These are phyloP conservation scores for Lacerta agilis DNA, from an alignment of 2,797 vertebrate genomes.

Conservation along the genomic window DNA sequence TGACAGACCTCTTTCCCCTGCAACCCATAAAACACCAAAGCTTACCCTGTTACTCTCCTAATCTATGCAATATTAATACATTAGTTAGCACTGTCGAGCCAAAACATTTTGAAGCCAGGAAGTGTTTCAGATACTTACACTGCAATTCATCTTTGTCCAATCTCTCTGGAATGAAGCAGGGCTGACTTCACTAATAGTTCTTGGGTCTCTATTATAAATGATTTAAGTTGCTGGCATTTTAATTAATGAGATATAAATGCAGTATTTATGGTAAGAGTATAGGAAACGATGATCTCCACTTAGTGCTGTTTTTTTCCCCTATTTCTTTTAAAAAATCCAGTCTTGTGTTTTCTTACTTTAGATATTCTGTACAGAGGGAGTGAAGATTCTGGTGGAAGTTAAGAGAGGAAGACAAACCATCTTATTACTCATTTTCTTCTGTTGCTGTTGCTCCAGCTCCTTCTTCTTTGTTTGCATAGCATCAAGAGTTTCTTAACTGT, in stretches of 20 bases:
- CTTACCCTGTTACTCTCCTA: constrained; percentile 10
- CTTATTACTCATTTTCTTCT: background rate
- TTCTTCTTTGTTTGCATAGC: too few relatives aligned
- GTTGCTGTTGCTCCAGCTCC: background rate
- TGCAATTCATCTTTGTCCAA: constrained; percentile 51
- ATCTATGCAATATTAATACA: constrained; percentile 26
- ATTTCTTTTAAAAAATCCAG: background rate
- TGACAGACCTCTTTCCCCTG: too few relatives aligned
- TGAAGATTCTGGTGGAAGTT: background rate
- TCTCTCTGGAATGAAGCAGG: constrained; percentile 51
- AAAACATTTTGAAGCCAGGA: constrained; percentile 55
- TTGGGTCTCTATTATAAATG: constrained; percentile 65
- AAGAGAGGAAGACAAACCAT: background rate
- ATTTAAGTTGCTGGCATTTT: constrained; percentile 65
- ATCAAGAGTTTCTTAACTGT: background rate
- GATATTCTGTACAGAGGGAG: constrained; percentile 12
- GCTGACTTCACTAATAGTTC: constrained; percentile 66
- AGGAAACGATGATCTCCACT: constrained; percentile 47
- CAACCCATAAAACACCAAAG: too few relatives aligned
- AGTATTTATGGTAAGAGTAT: constrained; percentile 56
- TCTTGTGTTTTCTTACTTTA: constrained; percentile 37
- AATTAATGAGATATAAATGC: constrained; percentile 67
- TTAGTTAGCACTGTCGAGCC: constrained; percentile 34
- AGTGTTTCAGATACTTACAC: constrained; percentile 36
- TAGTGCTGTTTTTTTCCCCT: background rate